A percentile compares a stretch with the other conserved stretches of the same genome.
Evolutionary conservation across 2,888 invertebrate genomes (phyloP).

Genomic region (Adineta ricciae): DNA sequence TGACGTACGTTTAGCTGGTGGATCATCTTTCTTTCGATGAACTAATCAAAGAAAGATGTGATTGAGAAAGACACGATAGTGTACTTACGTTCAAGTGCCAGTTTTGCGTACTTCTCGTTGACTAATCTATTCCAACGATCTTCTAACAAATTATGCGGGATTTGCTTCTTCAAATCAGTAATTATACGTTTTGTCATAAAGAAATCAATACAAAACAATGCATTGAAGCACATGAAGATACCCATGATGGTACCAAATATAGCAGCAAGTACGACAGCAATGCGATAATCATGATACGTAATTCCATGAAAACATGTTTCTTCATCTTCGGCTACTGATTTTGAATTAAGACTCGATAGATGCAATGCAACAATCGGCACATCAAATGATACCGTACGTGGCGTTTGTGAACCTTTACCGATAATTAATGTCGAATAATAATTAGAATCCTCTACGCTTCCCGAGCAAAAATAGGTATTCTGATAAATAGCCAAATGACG

Average conservation of each 20-base stretch:
- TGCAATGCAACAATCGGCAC: background rate
- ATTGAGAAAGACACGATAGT: background rate
- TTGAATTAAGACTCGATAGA: background rate
- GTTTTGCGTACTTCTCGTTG: background rate
- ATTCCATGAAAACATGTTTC: background rate
- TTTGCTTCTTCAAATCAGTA: background rate
- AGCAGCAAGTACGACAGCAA: background rate
- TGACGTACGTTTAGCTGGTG: background rate
- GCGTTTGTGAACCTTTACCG: background rate
- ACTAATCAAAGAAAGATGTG: background rate
- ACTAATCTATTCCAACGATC: background rate
- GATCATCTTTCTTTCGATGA: slow-evolving; percentile 1
- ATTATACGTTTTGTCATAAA: background rate
- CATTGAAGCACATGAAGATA: background rate
- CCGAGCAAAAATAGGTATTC: background rate
- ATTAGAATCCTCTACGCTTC: background rate
- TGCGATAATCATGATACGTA: background rate
- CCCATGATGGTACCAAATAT: background rate
- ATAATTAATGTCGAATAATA: background rate
- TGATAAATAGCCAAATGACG: background rate
- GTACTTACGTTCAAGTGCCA: background rate
- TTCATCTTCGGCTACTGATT: background rate
- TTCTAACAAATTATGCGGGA: background rate
- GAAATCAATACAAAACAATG: background rate
- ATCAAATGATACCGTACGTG: background rate